Percentiles rank a stretch among this genome's conserved stretches.
Evolutionary conservation across 2,113 vertebrate genomes (phyloP).

Genomic region (Tragulus kanchil): DNA sequence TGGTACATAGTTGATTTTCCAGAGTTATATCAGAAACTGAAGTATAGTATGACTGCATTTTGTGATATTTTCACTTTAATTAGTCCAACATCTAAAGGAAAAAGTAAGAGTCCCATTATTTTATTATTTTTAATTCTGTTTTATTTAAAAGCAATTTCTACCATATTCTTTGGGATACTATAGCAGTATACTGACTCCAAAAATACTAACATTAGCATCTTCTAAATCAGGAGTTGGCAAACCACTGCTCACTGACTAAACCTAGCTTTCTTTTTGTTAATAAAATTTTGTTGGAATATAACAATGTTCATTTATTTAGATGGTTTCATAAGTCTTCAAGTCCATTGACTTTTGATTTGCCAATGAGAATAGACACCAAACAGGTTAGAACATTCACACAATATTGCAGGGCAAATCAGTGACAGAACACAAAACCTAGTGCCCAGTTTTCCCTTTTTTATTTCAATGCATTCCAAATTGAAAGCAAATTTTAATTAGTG

Average conservation of each 20-base stretch:
- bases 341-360: not conserved
- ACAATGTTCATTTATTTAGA: not conserved
- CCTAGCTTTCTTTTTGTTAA: not conserved
- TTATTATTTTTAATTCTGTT: conserved; percentile 10
- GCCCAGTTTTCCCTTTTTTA: not conserved
- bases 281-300: not conserved
- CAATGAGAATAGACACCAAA: not conserved
- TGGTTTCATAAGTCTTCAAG: not conserved
- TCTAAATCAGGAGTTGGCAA: not conserved
- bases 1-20: not conserved
- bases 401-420: not conserved
- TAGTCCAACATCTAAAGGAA: not conserved
- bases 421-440: not conserved
- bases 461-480: not conserved
- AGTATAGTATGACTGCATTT: not conserved
- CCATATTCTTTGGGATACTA: not conserved
- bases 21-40: not conserved
- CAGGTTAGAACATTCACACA: not conserved
- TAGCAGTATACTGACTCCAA: not conserved
- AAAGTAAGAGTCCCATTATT: not conserved
- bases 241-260: not conserved
- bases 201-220: not conserved
- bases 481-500: not conserved
- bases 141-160: not conserved
- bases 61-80: not conserved